Conservation (phyloP, 2,888 invertebrate genomes). For the Leptogaster cylindrica region DNA sequence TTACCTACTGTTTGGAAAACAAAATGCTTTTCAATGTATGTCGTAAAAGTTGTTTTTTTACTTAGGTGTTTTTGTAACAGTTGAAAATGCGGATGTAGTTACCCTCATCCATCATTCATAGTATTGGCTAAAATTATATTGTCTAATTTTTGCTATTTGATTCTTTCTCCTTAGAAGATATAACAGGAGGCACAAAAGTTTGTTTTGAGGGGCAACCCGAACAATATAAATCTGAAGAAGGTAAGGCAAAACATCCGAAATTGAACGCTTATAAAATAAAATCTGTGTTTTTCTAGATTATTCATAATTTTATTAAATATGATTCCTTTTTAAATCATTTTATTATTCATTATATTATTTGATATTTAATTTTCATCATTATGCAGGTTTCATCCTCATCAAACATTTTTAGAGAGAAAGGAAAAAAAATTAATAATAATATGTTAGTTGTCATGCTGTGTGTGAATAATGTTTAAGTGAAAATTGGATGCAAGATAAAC, state of each 20-base stretch:
- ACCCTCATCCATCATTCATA: neutral
- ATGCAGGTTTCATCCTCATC: conserved; percentile 37
- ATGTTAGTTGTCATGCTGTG: conserved; percentile 48
- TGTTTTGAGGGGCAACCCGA: conserved; percentile 20
- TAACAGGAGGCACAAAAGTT: conserved; percentile 41
- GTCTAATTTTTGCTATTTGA: conserved; percentile 27
- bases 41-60: neutral
- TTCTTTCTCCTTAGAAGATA: conserved; percentile 44
- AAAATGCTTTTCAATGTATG: too few species aligned
- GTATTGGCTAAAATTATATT: conserved; percentile 13
- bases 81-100: conserved; percentile 43
- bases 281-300: neutral
- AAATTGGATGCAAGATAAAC: conserved; percentile 28
- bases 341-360: conserved; percentile 24
- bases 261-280: neutral
- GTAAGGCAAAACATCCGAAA: conserved; percentile 38
- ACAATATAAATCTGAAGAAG: conserved; percentile 39
- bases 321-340: neutral
- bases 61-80: neutral
- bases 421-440: too few species aligned
- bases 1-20: too few species aligned
- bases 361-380: conserved; percentile 22
- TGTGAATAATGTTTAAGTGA: conserved; percentile 44
- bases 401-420: conserved; percentile 33
- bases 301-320: too few species aligned